Evolutionary conservation across 2,888 invertebrate species (phyloP), one percentile per base, ranked within the genome.

Genomic region (Hypena proboscidalis): DNA sequence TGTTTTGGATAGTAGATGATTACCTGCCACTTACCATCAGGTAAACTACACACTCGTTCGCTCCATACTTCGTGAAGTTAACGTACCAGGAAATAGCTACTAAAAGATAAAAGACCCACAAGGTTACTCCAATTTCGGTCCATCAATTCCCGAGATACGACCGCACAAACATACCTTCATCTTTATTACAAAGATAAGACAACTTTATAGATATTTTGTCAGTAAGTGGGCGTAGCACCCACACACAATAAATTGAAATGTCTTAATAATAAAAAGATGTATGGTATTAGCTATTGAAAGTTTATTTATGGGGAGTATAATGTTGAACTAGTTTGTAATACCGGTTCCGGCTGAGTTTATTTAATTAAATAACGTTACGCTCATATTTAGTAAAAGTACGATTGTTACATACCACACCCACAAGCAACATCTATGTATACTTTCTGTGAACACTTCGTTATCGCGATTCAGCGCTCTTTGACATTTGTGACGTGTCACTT

Each of bases 201-300:
- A 61, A 49, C 58, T 62, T 70, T 65, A 70, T 68, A 45, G n/a
- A n/a, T 34, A 35, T 42, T 41, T 15, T 30, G 23, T 40, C 4
- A 8, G 22, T 34, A 1, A 45, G 48, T 49, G 34, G 49, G 48
- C 49, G 60, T 61, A 51, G 47, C 42, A 14, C 54, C 55, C 42
- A 62, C 60, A 47, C 63, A 51, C 59, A 58, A 70, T 72, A 60
- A 66, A 60, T 52, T 58, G 61, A 55, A 66, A 74, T 58, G 70
- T 70, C 72, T 73, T 72, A 58, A 73, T 74, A 66, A 56, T 60
- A 62, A 53, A 38, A 40, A 56, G 21, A 58, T 49, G 57, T 56
- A 48, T 53, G 30, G 54, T 7, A 11, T 25, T 25, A 14, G 4
- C 17, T 39, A 45, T 54, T 21, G 29, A 20, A 1, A 21, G 40